Base-by-base conservation (phyloP, 2,797 vertebrate species). In the Gephyroberyx darwinii region DNA sequence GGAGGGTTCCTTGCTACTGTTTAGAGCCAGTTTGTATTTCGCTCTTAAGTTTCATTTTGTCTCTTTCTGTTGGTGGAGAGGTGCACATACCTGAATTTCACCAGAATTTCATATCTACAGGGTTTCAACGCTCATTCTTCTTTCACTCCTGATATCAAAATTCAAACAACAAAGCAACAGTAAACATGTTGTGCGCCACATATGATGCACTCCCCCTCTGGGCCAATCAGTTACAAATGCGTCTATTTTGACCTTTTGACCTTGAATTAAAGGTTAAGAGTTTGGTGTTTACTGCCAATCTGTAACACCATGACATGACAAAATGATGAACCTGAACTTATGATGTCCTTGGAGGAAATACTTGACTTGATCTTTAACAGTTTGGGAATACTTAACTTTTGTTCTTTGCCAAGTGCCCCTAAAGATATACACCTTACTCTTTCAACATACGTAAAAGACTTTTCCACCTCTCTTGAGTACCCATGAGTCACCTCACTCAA, bases 141-240 rank as follows among this genome's bases (percentile, higher is more conserved):
- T 62, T 57, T 45, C 19, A 51, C 43, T 37, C 2, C 1, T 37
- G 13, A 66, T 26, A 53, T 52, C 30, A 56, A 31, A 33, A 75
- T 35, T 45, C 31, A 39, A 9, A 12, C 39, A 9, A 12, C 39
- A 41, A 41, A 3, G 12, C 39, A 41, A 41, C 39, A 39, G 9
- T 39, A 10, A 39, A 39, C 8, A 33, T 33, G 8, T 10, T 39
- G 37, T 39, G 12, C 8, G 4, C 0, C 14, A 51, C 35, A 52
- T 16, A 60, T 43, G 8, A 13, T 35, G 33, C 14, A 16, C 5
- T 45, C 43, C 43, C 14, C 14, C 43, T 45, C 13, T 45, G 43
- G 14, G 14, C 14, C 41, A 43, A 14, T 43, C 12, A 43, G 12
- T 43, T 14, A 43, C 13, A 12, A 41, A 41, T 10, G 12, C 16